phyloP scores from a whole-genome alignment of 23 tunicate genomes.

The Halocynthia aurantium region DNA sequence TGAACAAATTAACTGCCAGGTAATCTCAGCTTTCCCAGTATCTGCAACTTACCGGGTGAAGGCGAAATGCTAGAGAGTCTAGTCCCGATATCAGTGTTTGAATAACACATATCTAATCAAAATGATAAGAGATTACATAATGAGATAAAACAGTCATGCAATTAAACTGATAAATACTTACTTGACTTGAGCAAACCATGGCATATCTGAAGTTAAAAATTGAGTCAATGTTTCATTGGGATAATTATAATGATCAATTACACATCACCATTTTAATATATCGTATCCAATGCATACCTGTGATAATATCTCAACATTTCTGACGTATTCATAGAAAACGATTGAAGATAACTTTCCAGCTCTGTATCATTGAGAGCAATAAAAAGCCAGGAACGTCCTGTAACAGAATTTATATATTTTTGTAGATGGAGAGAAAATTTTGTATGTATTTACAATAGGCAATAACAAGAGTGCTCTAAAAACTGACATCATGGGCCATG shows the following conservation, averaged over 20 bases:
- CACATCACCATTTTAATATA: too few relatives aligned
- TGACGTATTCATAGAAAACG: background rate
- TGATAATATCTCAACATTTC: slow-evolving; percentile 11
- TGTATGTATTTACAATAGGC: too few relatives aligned
- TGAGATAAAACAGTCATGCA: background rate
- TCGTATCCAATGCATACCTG: slow-evolving; percentile 1
- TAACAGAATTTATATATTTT: background rate
- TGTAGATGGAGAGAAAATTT: too few relatives aligned
- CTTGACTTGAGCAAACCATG: slow-evolving; percentile 22
- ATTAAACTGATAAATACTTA: background rate
- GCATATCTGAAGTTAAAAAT: slow-evolving; percentile 7
- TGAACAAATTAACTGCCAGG: too few relatives aligned
- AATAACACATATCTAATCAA: slow-evolving; percentile 7
- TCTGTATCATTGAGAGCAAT: slow-evolving; percentile 14
- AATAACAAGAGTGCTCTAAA: too few relatives aligned
- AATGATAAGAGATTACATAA: background rate
- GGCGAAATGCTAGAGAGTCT: slow-evolving; percentile 9
- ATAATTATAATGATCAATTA: too few relatives aligned
- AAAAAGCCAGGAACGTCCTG: slow-evolving; percentile 22
- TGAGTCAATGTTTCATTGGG: background rate
- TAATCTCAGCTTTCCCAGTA: too few relatives aligned
- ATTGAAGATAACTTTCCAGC: slow-evolving; percentile 20
- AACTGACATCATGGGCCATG: too few relatives aligned
- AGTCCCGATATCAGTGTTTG: slow-evolving; percentile 25
- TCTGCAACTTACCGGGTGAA: slow-evolving; percentile 10